A percentile compares a stretch with the other conserved stretches of the same genome.
phyloP scores from a whole-genome alignment of 2,113 vertebrate genomes.

The Psittacara wagleri region DNA sequence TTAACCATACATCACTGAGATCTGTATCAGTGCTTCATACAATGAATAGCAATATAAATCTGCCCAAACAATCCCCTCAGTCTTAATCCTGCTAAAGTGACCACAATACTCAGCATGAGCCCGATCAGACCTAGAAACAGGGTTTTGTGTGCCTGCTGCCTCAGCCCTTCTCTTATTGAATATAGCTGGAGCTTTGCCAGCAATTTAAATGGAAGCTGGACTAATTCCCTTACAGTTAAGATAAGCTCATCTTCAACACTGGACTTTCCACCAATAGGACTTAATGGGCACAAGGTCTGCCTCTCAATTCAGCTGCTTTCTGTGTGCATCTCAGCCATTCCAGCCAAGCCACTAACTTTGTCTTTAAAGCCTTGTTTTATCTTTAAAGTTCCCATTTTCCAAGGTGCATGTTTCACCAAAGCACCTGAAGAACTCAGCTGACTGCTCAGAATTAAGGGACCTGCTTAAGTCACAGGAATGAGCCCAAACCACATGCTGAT shows the following conservation, averaged over 20 bases:
- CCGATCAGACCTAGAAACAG: constrained; percentile 6
- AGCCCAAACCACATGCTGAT: not conserved
- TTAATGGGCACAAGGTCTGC: not conserved
- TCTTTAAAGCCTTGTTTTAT: not conserved
- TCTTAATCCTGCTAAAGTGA: constrained; percentile 54
- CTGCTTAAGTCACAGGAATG: not conserved
- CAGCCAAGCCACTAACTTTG: not conserved
- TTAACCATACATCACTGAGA: not conserved
- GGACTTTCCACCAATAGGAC: not conserved
- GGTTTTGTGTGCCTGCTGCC: constrained; percentile 43
- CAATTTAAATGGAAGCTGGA: constrained; percentile 9
- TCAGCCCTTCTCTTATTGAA: constrained; percentile 8
- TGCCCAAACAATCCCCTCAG: constrained; percentile 10
- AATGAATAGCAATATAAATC: constrained; percentile 20
- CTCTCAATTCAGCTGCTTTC: not conserved
- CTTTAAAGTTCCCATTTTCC: not conserved
- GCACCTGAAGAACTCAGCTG: not conserved
- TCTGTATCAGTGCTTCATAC: constrained; percentile 1
- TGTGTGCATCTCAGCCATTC: not conserved
- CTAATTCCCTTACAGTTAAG: constrained; percentile 40
- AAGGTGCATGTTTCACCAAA: not conserved
- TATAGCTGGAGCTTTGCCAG: constrained; percentile 40
- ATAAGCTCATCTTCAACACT: constrained; percentile 8
- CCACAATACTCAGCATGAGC: constrained; percentile 48
- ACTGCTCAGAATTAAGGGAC: not conserved